Conservation (phyloP, 2,888 invertebrate species). For the Macrophya alboannulata region DNA sequence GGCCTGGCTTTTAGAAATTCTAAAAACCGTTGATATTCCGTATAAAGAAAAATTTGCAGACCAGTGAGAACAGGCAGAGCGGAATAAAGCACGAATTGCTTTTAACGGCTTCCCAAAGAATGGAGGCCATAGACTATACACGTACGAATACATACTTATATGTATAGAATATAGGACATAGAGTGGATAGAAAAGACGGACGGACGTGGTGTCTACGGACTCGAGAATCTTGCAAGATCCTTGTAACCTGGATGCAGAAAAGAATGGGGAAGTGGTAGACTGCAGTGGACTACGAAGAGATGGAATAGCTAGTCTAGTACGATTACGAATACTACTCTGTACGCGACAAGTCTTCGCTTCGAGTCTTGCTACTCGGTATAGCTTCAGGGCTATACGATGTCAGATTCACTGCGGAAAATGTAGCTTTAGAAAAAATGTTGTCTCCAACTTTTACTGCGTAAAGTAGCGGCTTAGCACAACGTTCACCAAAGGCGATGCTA, state of each 20-base stretch:
- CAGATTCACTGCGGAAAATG: conserved; percentile 74
- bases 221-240: not conserved
- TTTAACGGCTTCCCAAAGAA: conserved; percentile 72
- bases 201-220: conserved; percentile 16
- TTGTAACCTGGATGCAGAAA: not conserved
- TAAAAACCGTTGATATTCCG: conserved; percentile 1
- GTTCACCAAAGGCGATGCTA: too few species aligned
- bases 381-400: conserved; percentile 67
- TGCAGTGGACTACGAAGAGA: not conserved
- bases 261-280: conserved; percentile 9
- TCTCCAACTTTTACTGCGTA: conserved; percentile 51
- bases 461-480: not conserved
- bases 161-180: not conserved
- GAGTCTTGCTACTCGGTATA: not conserved
- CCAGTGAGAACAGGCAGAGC: conserved; percentile 63
- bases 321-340: conserved; percentile 23
- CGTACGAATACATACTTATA: not conserved
- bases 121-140: conserved; percentile 65
- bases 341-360: conserved; percentile 37
- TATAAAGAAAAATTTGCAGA: conserved; percentile 14
- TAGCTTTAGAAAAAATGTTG: conserved; percentile 73
- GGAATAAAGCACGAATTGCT: conserved; percentile 74
- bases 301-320: not conserved
- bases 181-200: conserved; percentile 29
- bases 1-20: not conserved